Base-by-base conservation (phyloP, 2,113 vertebrate genomes). In the Odontophorus gujanensis region DNA sequence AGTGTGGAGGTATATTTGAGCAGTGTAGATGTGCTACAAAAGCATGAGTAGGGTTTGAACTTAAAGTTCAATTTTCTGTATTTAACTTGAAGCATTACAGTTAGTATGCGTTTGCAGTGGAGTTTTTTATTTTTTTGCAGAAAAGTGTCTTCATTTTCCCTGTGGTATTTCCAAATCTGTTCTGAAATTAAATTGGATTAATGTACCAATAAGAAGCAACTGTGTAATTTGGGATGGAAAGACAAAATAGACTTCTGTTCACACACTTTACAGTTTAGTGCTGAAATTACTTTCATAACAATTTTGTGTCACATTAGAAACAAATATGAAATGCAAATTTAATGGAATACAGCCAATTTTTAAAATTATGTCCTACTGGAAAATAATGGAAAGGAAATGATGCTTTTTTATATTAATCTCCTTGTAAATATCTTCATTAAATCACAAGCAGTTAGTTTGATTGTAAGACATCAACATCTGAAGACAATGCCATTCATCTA, bases 151-250 rank as follows among this genome's bases (percentile, higher is more conserved):
- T 82, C 17, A 72, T 59, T 91, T n/a, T 92, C 59, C 75, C 63
- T 79, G 62, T 16, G 77, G 75, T 92, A 85, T 85, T 94, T 87
- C 63, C 80, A 72, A 89, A 72, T 79, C 55, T 58, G 45, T 85
- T 89, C 59, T 69, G 84, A 92, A 94, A 91, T 80, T 76, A 91
- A 72, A 78, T 84, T 75, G 57, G 86, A 87, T 95, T 91, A 87
- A 89, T 92, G 40, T 53, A 53, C 59, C 75, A 79, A 61, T 79
- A 87, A 79, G 63, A 79, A 84, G 10, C 9, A 75, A 85, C n/a
- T 61, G 59, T 89, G 40, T 82, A 61, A 89, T 82, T 85, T 82
- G 32, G 22, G 34, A 58, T 79, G 40, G 51, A 96, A 94, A 87
- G 22, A 85, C 43, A 76, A 94, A 96, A 79, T 73, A 85, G 53